Evolutionary conservation across 2,113 vertebrate genomes (phyloP).

Genomic region (human): GRCh38 chr7:138915001-138915500

Average conservation of each 20-base stretch:
- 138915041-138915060: background rate
- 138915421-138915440: background rate
- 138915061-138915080: background rate
- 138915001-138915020: background rate
- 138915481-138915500: conserved; percentile 45
- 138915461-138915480: conserved; percentile 62
- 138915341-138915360: background rate
- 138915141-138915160: background rate
- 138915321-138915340: background rate
- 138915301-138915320: too few species aligned
- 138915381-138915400: background rate
- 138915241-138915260: background rate
- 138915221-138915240: background rate
- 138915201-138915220: background rate
- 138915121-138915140: background rate
- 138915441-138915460: too few species aligned
- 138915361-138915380: background rate
- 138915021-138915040: background rate
- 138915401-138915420: background rate
- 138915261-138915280: background rate
- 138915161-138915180: background rate
- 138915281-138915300: too few species aligned
- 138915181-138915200: background rate
- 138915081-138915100: background rate
- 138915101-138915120: background rate